Percentiles rank a stretch among this genome's conserved stretches.
phyloP scores from a whole-genome alignment of 2,113 vertebrate species.

The Pogona vitticeps region DNA sequence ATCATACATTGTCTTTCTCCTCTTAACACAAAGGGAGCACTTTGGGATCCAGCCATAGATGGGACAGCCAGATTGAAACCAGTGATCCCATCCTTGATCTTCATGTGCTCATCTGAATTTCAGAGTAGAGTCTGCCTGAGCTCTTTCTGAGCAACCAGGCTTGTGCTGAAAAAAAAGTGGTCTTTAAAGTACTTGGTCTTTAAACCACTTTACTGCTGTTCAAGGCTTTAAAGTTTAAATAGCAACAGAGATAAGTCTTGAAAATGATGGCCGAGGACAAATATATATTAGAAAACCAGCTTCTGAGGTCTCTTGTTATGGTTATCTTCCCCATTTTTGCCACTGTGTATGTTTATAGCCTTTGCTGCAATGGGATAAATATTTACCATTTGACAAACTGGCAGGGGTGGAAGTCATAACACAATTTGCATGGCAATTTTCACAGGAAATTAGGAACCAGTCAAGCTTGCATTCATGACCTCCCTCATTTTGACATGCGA shows the following conservation, averaged over 20 bases:
- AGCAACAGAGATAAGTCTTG: background rate
- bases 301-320: background rate
- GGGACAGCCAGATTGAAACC: background rate
- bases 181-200: background rate
- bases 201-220: background rate
- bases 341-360: background rate
- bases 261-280: background rate
- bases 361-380: slow-evolving; percentile 27
- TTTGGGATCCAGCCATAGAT: background rate
- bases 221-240: background rate
- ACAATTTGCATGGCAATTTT: slow-evolving; percentile 46
- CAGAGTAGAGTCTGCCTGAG: background rate
- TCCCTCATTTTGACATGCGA: slow-evolving; percentile 35
- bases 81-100: background rate
- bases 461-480: slow-evolving; percentile 31
- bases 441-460: slow-evolving; percentile 40
- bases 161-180: no score
- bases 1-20: background rate
- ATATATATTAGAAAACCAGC: slow-evolving; percentile 4
- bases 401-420: slow-evolving; percentile 7
- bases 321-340: background rate
- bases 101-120: background rate
- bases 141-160: background rate
- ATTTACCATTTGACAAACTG: slow-evolving; percentile 33
- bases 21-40: background rate